Evolutionary conservation across 1,140 invertebrate species (phyloP).

Genomic region (Popillia japonica): DNA sequence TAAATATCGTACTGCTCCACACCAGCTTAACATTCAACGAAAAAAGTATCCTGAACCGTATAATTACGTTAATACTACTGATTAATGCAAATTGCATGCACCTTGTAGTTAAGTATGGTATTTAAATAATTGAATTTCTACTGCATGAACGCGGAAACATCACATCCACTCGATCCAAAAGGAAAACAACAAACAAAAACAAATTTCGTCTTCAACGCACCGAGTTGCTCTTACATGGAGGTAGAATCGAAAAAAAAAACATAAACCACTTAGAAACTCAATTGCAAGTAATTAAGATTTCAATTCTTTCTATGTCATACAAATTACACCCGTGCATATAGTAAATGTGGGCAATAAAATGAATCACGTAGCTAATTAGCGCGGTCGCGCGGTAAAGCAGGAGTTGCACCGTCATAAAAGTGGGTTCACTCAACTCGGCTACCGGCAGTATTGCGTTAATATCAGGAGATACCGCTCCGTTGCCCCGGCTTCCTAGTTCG

Average conservation of each 20-base stretch:
- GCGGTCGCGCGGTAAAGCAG: neutral
- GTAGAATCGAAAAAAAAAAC: neutral
- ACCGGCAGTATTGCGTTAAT: neutral
- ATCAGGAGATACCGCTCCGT: neutral
- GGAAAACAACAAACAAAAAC: neutral
- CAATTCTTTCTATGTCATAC: constrained; percentile 18
- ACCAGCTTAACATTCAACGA: too few relatives aligned
- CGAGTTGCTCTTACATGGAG: neutral
- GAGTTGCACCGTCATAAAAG: constrained; percentile 34
- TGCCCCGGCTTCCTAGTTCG: constrained; percentile 24
- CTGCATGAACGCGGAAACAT: neutral
- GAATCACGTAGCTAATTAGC: constrained; percentile 35
- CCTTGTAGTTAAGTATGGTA: neutral
- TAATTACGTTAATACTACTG: neutral
- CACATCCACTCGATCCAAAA: neutral
- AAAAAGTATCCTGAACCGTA: too few relatives aligned
- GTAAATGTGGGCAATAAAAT: constrained; percentile 28
- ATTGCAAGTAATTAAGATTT: constrained; percentile 24
- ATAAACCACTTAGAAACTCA: neutral
- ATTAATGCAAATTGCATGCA: neutral
- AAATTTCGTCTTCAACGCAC: neutral
- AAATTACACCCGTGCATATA: constrained; percentile 38
- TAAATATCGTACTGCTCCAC: too few relatives aligned
- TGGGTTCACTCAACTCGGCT: constrained; percentile 35
- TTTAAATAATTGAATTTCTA: constrained; percentile 20